A percentile compares a stretch with the other conserved stretches of the same genome.
Evolutionary conservation across 1,140 invertebrate species (phyloP).

Genomic region (Augochlora pura): DNA sequence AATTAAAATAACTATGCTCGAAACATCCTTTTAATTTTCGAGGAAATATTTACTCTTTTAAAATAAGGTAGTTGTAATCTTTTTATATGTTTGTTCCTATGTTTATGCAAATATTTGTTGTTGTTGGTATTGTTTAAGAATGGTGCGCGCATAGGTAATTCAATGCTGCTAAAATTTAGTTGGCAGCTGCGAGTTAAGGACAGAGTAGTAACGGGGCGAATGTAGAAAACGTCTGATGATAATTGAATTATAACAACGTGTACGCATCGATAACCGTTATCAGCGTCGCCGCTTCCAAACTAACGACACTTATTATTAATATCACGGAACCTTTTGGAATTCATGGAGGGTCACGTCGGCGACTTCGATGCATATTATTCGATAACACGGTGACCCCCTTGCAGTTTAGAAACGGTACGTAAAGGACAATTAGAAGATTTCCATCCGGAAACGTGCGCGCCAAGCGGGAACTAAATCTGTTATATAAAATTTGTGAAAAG

Average conservation of each 20-base stretch:
- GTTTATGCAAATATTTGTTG: no score
- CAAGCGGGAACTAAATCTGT: neutral
- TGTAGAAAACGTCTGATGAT: neutral
- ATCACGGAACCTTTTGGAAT: constrained; percentile 35
- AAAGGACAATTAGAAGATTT: constrained; percentile 39
- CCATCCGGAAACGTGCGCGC: neutral
- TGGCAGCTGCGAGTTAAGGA: neutral
- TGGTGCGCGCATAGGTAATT: neutral
- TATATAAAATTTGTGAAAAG: constrained; percentile 28
- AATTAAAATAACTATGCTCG: no score
- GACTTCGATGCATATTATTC: constrained; percentile 4
- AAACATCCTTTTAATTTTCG: no score
- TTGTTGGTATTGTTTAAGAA: no score
- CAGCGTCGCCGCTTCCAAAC: neutral
- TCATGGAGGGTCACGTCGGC: neutral
- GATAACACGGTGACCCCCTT: constrained; percentile 4
- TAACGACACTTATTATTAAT: constrained; percentile 36
- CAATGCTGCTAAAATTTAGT: neutral
- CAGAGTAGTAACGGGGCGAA: neutral
- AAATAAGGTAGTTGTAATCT: no score
- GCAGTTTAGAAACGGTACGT: constrained; percentile 4
- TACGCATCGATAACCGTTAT: neutral
- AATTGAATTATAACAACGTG: neutral
- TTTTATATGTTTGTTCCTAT: neutral
- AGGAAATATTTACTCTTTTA: neutral